A percentile compares a stretch with the other conserved stretches of the same genome.
Evolutionary conservation across 2,888 invertebrate species (phyloP).

Genomic region (Lasioglossum vierecki): DNA sequence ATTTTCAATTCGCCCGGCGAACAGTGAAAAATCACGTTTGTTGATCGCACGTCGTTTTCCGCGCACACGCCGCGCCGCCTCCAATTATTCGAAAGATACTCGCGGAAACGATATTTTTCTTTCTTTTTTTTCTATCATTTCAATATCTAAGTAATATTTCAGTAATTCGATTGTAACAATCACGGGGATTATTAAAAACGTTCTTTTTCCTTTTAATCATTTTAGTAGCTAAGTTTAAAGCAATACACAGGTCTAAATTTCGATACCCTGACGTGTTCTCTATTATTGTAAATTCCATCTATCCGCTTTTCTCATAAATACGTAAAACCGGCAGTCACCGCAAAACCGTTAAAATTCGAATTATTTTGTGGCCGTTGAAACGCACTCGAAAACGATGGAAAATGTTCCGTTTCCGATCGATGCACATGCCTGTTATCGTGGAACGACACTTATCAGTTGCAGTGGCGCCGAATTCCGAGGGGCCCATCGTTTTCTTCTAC

Average conservation of each 20-base stretch:
- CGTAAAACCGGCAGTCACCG: neutral
- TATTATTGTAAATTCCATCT: too few relatives aligned
- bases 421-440: conserved; percentile 24
- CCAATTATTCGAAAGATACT: neutral
- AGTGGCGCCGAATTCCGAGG: conserved; percentile 42
- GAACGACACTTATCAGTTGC: conserved; percentile 36
- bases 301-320: too few relatives aligned
- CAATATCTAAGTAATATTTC: too few relatives aligned
- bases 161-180: too few relatives aligned
- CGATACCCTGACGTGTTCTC: too few relatives aligned
- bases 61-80: neutral
- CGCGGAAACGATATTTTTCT: neutral
- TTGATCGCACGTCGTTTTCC: neutral
- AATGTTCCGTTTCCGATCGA: conserved; percentile 11
- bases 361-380: neutral
- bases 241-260: too few relatives aligned
- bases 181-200: too few relatives aligned
- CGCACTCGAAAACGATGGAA: conserved; percentile 1
- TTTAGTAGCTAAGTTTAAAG: too few relatives aligned
- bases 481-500: neutral
- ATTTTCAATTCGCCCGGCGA: conserved; percentile 15
- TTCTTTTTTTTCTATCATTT: too few relatives aligned
- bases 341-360: neutral
- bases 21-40: conserved; percentile 3
- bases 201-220: too few relatives aligned